Evolutionary conservation across 2,797 vertebrate genomes (phyloP).

Genomic region (Onychomys leucogaster): DNA sequence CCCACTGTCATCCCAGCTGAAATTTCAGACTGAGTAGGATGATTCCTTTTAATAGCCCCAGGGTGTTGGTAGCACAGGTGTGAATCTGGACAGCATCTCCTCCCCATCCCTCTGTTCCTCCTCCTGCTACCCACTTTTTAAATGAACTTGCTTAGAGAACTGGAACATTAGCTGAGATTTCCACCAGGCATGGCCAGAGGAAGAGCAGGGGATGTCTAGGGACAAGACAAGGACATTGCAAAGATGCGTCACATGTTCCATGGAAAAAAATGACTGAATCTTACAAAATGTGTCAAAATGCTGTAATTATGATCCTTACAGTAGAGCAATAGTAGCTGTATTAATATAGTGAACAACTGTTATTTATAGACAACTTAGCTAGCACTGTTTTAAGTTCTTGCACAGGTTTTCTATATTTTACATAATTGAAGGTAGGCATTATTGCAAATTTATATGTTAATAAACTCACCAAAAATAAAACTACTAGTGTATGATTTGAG

Average conservation of each 20-base stretch:
- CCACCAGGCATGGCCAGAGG: not conserved
- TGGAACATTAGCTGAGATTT: constrained; percentile 47
- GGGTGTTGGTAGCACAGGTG: constrained; percentile 56
- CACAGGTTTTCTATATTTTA: not conserved
- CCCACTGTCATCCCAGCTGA: not conserved
- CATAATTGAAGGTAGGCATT: not conserved
- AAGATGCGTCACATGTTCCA: not conserved
- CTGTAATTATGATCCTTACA: not conserved
- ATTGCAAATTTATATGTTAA: not conserved
- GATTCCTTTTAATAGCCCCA: constrained; percentile 5
- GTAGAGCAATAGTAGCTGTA: not conserved
- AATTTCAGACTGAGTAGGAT: not conserved
- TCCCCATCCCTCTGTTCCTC: constrained; percentile 25
- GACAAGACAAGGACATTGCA: constrained; percentile 7
- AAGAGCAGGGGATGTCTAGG: not conserved
- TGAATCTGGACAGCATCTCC: constrained; percentile 62
- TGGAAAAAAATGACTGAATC: constrained; percentile 18
- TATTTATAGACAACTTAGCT: not conserved
- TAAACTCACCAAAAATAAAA: not conserved
- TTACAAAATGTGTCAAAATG: not conserved
- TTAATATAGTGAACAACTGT: not conserved
- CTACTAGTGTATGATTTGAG: not conserved
- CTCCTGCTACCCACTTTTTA: constrained; percentile 53
- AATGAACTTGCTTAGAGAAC: constrained; percentile 67
- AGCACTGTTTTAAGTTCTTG: not conserved